These are phyloP conservation scores for Sylvietta virens DNA, from an alignment of 2,113 vertebrate genomes.

Conservation along the genomic window DNA sequence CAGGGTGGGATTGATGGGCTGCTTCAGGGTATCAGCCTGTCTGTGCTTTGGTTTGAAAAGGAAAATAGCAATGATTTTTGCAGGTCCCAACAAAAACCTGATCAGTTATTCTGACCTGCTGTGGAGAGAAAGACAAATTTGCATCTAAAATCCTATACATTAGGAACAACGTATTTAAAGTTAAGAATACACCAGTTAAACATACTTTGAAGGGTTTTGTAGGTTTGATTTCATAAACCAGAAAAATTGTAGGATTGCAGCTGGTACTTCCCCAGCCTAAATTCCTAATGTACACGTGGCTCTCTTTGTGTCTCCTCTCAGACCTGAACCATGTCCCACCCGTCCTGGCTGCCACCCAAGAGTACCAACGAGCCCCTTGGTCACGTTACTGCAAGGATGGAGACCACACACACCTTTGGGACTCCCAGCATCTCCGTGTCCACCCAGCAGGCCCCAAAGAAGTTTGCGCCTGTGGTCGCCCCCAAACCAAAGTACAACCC, in stretches of 20 bases:
- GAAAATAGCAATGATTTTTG: background rate
- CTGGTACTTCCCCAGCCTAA: background rate
- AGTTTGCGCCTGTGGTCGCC: slow-evolving; percentile 92
- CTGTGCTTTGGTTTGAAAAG: background rate
- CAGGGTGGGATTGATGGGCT: background rate
- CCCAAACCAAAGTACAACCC: slow-evolving; percentile 97
- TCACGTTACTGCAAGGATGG: slow-evolving; percentile 91
- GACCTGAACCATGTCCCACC: slow-evolving; percentile 80
- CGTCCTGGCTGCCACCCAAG: slow-evolving; percentile 82
- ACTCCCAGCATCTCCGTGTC: slow-evolving; percentile 91
- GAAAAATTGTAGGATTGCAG: background rate
- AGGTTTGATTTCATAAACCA: background rate
- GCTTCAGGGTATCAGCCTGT: background rate
- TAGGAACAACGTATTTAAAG: background rate
- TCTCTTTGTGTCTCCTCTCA: background rate
- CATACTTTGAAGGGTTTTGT: background rate
- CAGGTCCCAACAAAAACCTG: background rate
- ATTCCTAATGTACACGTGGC: fast-evolving
- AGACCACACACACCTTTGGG: slow-evolving; percentile 91
- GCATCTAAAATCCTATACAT: background rate
- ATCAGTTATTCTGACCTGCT: background rate
- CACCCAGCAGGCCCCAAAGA: slow-evolving; percentile 91
- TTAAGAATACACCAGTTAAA: background rate
- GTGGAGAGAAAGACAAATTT: background rate
- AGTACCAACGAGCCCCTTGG: slow-evolving; percentile 77